Conservation (phyloP, 1,140 invertebrate species). For the Hylaeus volcanicus region DNA sequence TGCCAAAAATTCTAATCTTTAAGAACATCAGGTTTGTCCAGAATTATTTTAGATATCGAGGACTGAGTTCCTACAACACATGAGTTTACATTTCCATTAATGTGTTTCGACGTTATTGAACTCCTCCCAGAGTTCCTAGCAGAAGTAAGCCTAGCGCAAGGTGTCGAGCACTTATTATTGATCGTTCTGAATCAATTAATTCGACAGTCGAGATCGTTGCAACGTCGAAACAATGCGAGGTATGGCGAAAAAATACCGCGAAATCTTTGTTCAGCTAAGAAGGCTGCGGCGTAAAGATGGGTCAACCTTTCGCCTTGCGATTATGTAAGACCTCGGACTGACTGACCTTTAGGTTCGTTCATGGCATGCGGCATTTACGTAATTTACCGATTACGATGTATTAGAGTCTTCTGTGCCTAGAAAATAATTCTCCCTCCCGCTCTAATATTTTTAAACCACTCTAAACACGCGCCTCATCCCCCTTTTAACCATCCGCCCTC, state of each 20-base stretch:
- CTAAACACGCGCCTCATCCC: slow-evolving; percentile 12
- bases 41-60: not conserved
- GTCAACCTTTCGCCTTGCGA: slow-evolving; percentile 71
- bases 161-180: not conserved
- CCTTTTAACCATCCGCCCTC: not conserved
- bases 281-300: slow-evolving; percentile 67
- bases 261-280: slow-evolving; percentile 64
- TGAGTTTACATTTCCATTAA: too few relatives aligned
- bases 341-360: slow-evolving; percentile 71
- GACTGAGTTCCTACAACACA: too few relatives aligned
- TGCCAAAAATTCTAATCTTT: too few relatives aligned
- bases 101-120: not conserved
- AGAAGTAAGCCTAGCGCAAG: not conserved
- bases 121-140: not conserved
- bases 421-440: slow-evolving; percentile 63
- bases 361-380: slow-evolving; percentile 72
- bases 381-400: slow-evolving; percentile 72
- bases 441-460: slow-evolving; percentile 60
- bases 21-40: too few relatives aligned
- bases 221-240: slow-evolving; percentile 39
- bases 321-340: slow-evolving; percentile 70
- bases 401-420: slow-evolving; percentile 63
- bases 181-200: slow-evolving; percentile 41
- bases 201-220: slow-evolving; percentile 8
- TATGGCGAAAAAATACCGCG: slow-evolving; percentile 51